These are phyloP conservation scores for Drosophila barbarae DNA, from an alignment of 2,888 invertebrate genomes.

Conservation along the genomic window DNA sequence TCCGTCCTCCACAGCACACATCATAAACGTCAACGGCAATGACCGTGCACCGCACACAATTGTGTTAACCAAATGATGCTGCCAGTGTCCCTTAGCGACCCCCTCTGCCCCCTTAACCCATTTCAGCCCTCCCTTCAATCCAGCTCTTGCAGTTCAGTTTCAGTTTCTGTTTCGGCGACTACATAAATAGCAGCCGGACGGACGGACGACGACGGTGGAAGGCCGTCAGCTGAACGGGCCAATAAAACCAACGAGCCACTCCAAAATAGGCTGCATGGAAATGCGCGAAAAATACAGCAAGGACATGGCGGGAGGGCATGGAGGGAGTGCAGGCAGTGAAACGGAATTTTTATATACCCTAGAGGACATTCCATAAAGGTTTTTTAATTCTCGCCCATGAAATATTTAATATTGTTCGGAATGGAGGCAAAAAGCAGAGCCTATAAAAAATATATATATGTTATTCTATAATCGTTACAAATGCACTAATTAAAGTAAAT, in stretches of 20 bases:
- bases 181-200: constrained; percentile 61
- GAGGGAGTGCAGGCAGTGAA: constrained; percentile 15
- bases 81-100: constrained; percentile 9
- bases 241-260: constrained; percentile 67
- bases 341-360: constrained; percentile 37
- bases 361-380: constrained; percentile 22
- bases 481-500: not conserved
- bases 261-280: constrained; percentile 43
- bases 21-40: constrained; percentile 74
- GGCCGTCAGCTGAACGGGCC: constrained; percentile 25
- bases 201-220: not conserved
- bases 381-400: constrained; percentile 14
- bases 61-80: constrained; percentile 68
- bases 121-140: not conserved
- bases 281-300: constrained; percentile 34
- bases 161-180: constrained; percentile 47
- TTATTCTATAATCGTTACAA: not conserved
- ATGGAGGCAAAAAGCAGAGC: not conserved
- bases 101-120: not conserved
- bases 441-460: not conserved
- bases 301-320: not conserved
- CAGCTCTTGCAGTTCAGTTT: constrained; percentile 16
- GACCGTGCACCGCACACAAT: constrained; percentile 70
- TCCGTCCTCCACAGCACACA: constrained; percentile 47
- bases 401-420: constrained; percentile 25